Base-by-base conservation (phyloP, 1,140 invertebrate genomes). In the Neomicropteryx cornuta region DNA sequence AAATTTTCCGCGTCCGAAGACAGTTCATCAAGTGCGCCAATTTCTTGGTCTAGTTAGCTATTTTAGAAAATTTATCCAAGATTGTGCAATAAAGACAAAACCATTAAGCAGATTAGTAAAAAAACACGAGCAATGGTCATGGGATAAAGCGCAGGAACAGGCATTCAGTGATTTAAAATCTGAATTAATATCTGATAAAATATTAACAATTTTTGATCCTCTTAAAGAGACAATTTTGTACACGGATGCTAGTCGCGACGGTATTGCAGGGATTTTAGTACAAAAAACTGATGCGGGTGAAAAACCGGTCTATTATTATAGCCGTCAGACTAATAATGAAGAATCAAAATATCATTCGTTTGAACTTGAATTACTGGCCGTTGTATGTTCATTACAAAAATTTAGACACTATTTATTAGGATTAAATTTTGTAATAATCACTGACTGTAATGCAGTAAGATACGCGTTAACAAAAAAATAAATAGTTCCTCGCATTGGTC, bases 281-380 rank as follows among this genome's bases (percentile, higher is more conserved):
- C 38, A 38, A 38, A 34, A 29, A 33, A 23, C 14, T 32, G n/a
- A 36, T 22, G 28, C 14, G 5, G 29, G 17, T 18, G 41, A 46
- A 42, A 32, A 44, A 34, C 41, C 38, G 13, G 31, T 49, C 5
- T 32, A 22, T n/a, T 48, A 49, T 43, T 48, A 19, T 36, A 47
- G 46, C 40, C 17, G 36, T 20, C 23, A 27, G 22, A 39, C 43
- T 8, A 45, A 31, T 2, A 16, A 24, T 10, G 23, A 34, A 27
- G 43, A 47, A 30, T 30, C 39, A 23, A 33, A 32, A 18, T 47
- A 42, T 29, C 45, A 47, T 28, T 40, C 36, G 2, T 47, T 46
- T 19, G 52, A 55, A 27, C 22, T 51, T 13, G 51, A 55, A 35
- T 32, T 47, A 1, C 37, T 59, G 20, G 55, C 55, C 6, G 46